Evolutionary conservation across 2,113 vertebrate species (phyloP), one percentile per base, ranked within the genome.

Genomic region (Callithrix jacchus): DNA sequence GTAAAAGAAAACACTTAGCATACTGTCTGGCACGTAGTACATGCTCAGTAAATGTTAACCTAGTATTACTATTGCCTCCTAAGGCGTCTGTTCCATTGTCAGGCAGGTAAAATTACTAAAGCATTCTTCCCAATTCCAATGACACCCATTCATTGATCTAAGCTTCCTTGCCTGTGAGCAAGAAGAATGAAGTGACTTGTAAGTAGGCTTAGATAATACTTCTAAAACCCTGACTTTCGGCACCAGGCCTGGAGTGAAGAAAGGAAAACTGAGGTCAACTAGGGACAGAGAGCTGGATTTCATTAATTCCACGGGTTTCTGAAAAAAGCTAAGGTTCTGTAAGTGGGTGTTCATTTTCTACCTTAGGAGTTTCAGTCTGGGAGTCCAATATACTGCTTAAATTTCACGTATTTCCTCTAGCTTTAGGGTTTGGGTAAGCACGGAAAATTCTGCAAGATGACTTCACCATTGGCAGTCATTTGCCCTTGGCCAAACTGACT

Each of bases 401-500:
- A 93, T 97, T 98, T 98, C 97, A 90, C 82, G 97, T 52, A 87
- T 93, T 96, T 96, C 96, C 97, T 97, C 87, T 89, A 66, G 73
- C 90, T 95, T 92, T 49, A 97, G 56, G 76, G 95, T 92, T 82
- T 89, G 92, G 66, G 95, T 92, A 87, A 86, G 81, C 73, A 90
- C 97, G 77, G 81, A 92, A 95, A 97, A 96, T 86, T 90, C 96
- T 88, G 85, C 49, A 70, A 88, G 68, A 79, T 98, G 97, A 97
- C 90, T 94, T 98, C 97, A 97, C 88, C 84, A 32, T 73, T 97
- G 97, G 97, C 96, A 95, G n/a, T 37, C 6, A 73, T 58, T 71
- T 96, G 37, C 27, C 87, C 68, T 94, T 94, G 92, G 96, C 96
- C 97, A 95, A 96, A 93, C 2, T 95, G 87, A 89, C 58, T 88